Evolutionary conservation across 1,140 invertebrate genomes (phyloP), one percentile per base, ranked within the genome.

Genomic region (Drosophila albomicans): DNA sequence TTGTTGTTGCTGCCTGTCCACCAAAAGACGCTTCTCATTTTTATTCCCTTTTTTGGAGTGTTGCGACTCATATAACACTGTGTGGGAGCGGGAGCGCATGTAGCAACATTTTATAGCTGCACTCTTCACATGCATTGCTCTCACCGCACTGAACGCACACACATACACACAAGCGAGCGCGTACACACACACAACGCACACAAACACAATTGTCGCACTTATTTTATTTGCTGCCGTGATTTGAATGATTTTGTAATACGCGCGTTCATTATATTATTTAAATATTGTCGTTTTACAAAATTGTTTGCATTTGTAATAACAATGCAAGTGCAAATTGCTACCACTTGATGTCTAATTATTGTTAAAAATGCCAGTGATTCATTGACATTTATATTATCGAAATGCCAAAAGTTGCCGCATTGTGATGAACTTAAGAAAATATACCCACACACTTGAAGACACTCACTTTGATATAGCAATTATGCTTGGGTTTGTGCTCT

Each of bases 11-110:
- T 71, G 74, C 72, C 72, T 77, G 65, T 80, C 66, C 74, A 79
- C 35, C 35, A 38, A 38, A 38, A 80, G 79, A 87, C 75, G 79
- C 79, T 81, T 82, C 71, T 82, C 67, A 79, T 89, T 89, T 89
- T 89, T 89, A 89, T 89, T 89, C 85, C 85, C 85, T 89, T 91
- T 89, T 89, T 89, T 89, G 85, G 85, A 75, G 85, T 89, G 85
- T 89, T 78, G 72, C 72, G 82, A 89, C 85, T 89, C 85, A 89
- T 89, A 89, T 89, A 90, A 88, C 84, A 88, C 79, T 71, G 79
- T 69, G 84, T 75, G 76, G 65, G 80, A 87, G 77, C 73, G 84
- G 69, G 77, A 84, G 81, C 63, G 80, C 77, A 65, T 43, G 57
- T 64, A 59, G 46, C 64, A 65, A 79, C 67, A 75, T 79, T 77